These are phyloP conservation scores for Endomychus coccineus DNA, from an alignment of 2,888 invertebrate genomes.

Conservation along the genomic window DNA sequence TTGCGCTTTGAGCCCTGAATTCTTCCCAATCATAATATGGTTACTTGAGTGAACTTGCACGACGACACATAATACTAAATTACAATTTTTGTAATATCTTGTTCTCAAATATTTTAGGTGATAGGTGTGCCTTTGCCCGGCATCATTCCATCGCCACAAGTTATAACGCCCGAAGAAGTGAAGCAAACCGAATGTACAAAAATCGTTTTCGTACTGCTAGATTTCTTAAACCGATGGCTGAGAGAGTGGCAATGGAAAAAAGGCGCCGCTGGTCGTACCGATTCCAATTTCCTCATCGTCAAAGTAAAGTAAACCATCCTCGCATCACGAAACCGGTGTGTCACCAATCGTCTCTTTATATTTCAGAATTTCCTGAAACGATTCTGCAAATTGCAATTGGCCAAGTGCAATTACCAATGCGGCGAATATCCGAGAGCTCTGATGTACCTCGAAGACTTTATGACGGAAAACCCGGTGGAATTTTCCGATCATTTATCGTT, in stretches of 20 bases:
- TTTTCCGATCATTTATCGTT: constrained; percentile 57
- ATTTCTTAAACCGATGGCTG: constrained; percentile 70
- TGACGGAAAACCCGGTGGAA: constrained; percentile 50
- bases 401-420: constrained; percentile 66
- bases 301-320: constrained; percentile 17
- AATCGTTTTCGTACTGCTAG: constrained; percentile 63
- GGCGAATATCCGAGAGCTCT: constrained; percentile 68
- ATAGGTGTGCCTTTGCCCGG: constrained; percentile 26
- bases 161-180: constrained; percentile 26
- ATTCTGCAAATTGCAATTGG: constrained; percentile 60
- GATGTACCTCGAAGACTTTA: constrained; percentile 67
- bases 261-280: constrained; percentile 26
- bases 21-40: too few species aligned
- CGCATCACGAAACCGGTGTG: constrained; percentile 3
- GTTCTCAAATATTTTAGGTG: constrained; percentile 20
- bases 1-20: too few species aligned
- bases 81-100: not conserved
- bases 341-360: not conserved
- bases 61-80: too few species aligned
- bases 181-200: constrained; percentile 55
- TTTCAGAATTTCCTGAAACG: constrained; percentile 25
- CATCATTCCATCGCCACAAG: constrained; percentile 16
- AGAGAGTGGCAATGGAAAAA: constrained; percentile 51
- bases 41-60: too few species aligned
- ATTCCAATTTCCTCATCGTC: constrained; percentile 31